Conservation (phyloP, 2,888 invertebrate genomes). For the Xanthia togata region DNA sequence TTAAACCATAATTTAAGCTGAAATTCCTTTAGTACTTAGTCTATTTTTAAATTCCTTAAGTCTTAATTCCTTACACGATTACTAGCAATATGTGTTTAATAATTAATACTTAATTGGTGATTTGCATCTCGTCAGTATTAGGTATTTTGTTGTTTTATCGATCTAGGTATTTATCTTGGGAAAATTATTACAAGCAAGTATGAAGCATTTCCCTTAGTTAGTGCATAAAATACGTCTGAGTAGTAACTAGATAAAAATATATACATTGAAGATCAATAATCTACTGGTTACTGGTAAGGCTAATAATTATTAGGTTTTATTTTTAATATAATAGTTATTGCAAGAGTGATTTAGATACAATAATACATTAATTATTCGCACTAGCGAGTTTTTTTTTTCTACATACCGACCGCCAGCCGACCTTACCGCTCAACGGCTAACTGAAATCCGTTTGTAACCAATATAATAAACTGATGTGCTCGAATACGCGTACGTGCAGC, state of each 20-base stretch:
- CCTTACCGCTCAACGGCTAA: not conserved
- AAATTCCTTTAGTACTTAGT: not conserved
- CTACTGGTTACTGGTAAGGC: not conserved
- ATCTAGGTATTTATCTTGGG: not conserved
- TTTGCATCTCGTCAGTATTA: slow-evolving; percentile 5
- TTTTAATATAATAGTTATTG: not conserved
- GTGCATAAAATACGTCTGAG: not conserved
- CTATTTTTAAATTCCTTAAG: not conserved
- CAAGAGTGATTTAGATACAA: not conserved
- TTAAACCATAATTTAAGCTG: not conserved
- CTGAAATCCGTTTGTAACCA: slow-evolving; percentile 1
- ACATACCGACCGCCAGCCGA: no score
- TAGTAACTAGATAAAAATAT: not conserved
- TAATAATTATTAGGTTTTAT: not conserved
- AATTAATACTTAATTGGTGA: not conserved
- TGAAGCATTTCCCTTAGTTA: not conserved
- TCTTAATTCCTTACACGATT: slow-evolving; percentile 5
- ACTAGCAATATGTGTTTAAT: not conserved
- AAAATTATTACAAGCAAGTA: not conserved
- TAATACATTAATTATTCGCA: no score
- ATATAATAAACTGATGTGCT: slow-evolving; percentile 5
- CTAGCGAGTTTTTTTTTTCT: not conserved
- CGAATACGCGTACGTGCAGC: slow-evolving; percentile 3
- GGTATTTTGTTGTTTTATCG: not conserved
- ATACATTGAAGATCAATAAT: not conserved